Evolutionary conservation across 2,797 vertebrate genomes (phyloP).

Genomic region (Cephalopachus bancanus): DNA sequence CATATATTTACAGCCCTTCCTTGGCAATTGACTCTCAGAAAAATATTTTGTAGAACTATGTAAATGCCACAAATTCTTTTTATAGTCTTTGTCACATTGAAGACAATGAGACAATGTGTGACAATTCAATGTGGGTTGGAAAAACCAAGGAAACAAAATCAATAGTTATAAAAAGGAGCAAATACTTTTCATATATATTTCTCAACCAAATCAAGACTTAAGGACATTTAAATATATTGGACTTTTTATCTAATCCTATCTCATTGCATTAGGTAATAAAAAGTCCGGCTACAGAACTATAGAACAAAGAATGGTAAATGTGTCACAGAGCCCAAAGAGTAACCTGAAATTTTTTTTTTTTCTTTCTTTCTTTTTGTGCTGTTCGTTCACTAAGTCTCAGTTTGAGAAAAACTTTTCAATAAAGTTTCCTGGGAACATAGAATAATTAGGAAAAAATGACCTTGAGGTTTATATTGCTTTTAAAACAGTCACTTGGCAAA

Average conservation of each 20-base stretch:
- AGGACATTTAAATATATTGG: slow-evolving; percentile 66
- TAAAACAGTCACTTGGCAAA: slow-evolving; percentile 83
- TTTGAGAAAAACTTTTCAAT: slow-evolving; percentile 72
- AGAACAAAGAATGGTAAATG: slow-evolving; percentile 72
- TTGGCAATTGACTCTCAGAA: slow-evolving; percentile 27
- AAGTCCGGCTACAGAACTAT: slow-evolving; percentile 71
- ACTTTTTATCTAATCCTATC: slow-evolving; percentile 65
- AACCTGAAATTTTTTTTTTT: not conserved
- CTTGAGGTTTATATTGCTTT: slow-evolving; percentile 82
- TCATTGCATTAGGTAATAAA: slow-evolving; percentile 66
- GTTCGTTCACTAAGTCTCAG: slow-evolving; percentile 25
- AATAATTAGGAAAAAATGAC: slow-evolving; percentile 87
- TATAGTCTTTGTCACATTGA: slow-evolving; percentile 50
- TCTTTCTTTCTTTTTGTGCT: not conserved
- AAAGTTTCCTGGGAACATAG: slow-evolving; percentile 77
- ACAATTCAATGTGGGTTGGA: slow-evolving; percentile 26
- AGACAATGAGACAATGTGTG: slow-evolving; percentile 49
- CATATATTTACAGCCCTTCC: slow-evolving; percentile 58
- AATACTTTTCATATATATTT: slow-evolving; percentile 31
- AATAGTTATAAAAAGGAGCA: slow-evolving; percentile 56
- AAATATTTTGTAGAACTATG: slow-evolving; percentile 65
- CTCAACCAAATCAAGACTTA: slow-evolving; percentile 41
- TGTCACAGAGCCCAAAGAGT: slow-evolving; percentile 77
- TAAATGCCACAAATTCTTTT: slow-evolving; percentile 58
- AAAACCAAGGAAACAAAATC: slow-evolving; percentile 60